Evolutionary conservation across 1,140 invertebrate genomes (phyloP).

Genomic region (Prorops nasuta): DNA sequence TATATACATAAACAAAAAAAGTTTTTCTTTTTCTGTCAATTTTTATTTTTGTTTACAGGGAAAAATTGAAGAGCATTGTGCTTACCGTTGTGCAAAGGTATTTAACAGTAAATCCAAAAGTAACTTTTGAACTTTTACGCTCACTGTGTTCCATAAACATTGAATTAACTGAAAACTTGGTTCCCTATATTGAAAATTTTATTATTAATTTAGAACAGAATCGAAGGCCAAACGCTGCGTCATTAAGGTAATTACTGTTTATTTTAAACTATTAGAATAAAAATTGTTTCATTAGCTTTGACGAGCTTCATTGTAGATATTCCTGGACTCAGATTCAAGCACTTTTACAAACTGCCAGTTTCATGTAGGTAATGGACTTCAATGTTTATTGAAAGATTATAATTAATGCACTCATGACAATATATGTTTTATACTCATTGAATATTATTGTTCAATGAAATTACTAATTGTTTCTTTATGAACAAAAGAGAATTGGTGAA

Average conservation of each 20-base stretch:
- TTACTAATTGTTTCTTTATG: no score
- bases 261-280: not conserved
- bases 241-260: conserved; percentile 33
- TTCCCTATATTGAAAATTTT: conserved; percentile 29
- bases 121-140: conserved; percentile 38
- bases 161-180: conserved; percentile 24
- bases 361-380: conserved; percentile 19
- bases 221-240: conserved; percentile 27
- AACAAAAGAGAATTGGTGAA: no score
- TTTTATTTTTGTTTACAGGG: conserved; percentile 27
- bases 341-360: conserved; percentile 9
- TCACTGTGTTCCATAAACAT: conserved; percentile 23
- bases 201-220: conserved; percentile 35
- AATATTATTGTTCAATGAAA: no score
- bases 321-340: conserved; percentile 27
- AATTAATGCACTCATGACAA: conserved; percentile 12
- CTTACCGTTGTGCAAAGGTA: conserved; percentile 25
- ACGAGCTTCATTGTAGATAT: conserved; percentile 17
- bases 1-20: conserved; percentile 14
- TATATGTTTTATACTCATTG: conserved; percentile 15
- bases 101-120: conserved; percentile 26
- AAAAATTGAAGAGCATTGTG: conserved; percentile 32
- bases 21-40: no score
- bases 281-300: not conserved
- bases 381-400: conserved; percentile 19